phyloP scores from a whole-genome alignment of 2,888 invertebrate species.

The Brenthis daphne region DNA sequence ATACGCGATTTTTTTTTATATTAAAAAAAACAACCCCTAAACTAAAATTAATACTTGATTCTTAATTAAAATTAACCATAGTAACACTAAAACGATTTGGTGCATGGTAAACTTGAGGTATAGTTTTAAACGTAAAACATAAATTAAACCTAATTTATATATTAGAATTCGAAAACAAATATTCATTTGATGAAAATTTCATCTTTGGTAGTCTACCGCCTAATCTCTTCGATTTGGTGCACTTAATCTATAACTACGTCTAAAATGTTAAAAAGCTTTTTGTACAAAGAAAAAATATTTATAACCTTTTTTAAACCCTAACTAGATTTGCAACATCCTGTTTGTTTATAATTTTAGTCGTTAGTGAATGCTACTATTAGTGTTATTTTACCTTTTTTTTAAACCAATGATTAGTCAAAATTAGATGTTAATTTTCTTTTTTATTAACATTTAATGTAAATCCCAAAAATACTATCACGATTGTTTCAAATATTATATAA shows the following conservation, averaged over 20 bases:
- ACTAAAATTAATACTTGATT: constrained; percentile 34
- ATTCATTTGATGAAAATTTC: constrained; percentile 79
- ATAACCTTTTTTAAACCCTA: not conserved
- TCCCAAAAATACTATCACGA: too few relatives aligned
- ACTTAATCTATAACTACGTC: constrained; percentile 42
- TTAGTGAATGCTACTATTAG: too few relatives aligned
- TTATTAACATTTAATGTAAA: too few relatives aligned
- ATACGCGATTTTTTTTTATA: constrained; percentile 7
- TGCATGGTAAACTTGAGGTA: constrained; percentile 82
- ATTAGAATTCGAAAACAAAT: constrained; percentile 59
- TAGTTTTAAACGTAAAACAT: constrained; percentile 54
- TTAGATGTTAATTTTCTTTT: too few relatives aligned
- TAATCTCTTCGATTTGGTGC: constrained; percentile 74
- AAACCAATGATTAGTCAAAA: too few relatives aligned
- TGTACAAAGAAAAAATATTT: constrained; percentile 17
- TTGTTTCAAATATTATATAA: too few relatives aligned
- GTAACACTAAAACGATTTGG: constrained; percentile 65
- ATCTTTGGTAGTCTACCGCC: constrained; percentile 74
- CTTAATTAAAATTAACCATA: constrained; percentile 65
- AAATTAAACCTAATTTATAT: constrained; percentile 48
- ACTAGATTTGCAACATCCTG: not conserved
- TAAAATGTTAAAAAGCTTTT: constrained; percentile 19
- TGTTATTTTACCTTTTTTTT: too few relatives aligned
- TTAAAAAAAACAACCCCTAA: constrained; percentile 14
- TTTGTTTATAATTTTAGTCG: too few relatives aligned